Conservation (phyloP, 2,113 vertebrate genomes). For the Myanophis thanlyinensis region DNA sequence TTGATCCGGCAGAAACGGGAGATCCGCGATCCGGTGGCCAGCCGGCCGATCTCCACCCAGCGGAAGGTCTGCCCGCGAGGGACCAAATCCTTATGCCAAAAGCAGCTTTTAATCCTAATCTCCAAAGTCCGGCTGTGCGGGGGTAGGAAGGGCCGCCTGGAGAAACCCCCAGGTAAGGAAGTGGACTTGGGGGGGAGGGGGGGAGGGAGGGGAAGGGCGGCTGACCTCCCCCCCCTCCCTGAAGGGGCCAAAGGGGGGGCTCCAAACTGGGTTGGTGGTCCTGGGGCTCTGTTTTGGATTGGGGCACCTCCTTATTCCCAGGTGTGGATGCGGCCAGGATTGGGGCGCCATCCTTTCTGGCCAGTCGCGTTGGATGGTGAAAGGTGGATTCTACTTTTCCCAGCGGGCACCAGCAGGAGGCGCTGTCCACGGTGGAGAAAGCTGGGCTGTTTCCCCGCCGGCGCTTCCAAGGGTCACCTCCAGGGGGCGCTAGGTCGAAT, state of each 20-base stretch:
- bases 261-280: neutral
- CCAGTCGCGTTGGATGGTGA: neutral
- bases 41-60: neutral
- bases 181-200: neutral
- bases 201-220: neutral
- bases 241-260: neutral
- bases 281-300: neutral
- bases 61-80: neutral
- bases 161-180: neutral
- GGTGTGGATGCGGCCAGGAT: neutral
- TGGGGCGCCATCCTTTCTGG: neutral
- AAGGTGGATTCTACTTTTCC: neutral
- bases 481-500: neutral
- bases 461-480: neutral
- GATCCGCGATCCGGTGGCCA: neutral
- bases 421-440: neutral
- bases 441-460: fast-evolving
- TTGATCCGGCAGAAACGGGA: conserved; percentile 5
- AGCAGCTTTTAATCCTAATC: neutral
- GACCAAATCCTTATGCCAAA: neutral
- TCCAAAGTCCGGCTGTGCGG: neutral
- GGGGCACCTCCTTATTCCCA: neutral
- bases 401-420: neutral
- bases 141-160: neutral
- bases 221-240: no score